These are phyloP conservation scores for Sipunculus nudus DNA, from an alignment of 2,888 invertebrate genomes.

Conservation along the genomic window DNA sequence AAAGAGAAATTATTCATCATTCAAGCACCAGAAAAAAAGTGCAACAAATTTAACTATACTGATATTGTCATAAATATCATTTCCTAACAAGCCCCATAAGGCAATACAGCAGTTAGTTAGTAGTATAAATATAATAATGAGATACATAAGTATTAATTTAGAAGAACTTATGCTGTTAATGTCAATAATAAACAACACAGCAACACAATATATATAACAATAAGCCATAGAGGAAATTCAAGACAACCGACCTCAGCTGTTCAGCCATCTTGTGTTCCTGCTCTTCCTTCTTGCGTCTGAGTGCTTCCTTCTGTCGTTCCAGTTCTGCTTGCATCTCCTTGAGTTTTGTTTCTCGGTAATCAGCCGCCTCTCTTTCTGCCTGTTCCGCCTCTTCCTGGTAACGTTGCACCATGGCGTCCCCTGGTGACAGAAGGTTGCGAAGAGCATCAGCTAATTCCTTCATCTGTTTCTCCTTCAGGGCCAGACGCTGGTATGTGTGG, in stretches of 20 bases:
- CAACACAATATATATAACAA: no score
- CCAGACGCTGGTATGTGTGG: slow-evolving; percentile 51
- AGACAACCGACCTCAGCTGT: slow-evolving; percentile 47
- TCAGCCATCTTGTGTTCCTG: slow-evolving; percentile 47
- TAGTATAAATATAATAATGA: no score
- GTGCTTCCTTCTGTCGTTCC: slow-evolving; percentile 49
- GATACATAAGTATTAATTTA: no score
- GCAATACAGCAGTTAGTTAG: no score
- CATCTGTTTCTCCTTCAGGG: slow-evolving; percentile 59
- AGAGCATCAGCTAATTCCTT: slow-evolving; percentile 58
- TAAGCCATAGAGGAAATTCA: no score
- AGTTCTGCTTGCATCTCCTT: slow-evolving; percentile 52
- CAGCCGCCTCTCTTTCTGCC: slow-evolving; percentile 40
- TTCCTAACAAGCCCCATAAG: no score
- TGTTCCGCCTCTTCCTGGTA: slow-evolving; percentile 52
- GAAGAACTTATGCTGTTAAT: no score
- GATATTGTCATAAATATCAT: no score
- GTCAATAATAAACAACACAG: no score
- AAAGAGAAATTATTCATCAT: no score
- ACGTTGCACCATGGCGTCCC: slow-evolving; percentile 45
- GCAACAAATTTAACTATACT: no score
- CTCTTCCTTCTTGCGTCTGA: slow-evolving; percentile 49
- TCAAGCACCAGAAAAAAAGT: no score
- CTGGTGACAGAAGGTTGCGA: slow-evolving; percentile 50
- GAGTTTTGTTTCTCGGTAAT: slow-evolving; percentile 47